Evolutionary conservation across 2,797 vertebrate species (phyloP).

Genomic region (Poeciliopsis paucimaculata): DNA sequence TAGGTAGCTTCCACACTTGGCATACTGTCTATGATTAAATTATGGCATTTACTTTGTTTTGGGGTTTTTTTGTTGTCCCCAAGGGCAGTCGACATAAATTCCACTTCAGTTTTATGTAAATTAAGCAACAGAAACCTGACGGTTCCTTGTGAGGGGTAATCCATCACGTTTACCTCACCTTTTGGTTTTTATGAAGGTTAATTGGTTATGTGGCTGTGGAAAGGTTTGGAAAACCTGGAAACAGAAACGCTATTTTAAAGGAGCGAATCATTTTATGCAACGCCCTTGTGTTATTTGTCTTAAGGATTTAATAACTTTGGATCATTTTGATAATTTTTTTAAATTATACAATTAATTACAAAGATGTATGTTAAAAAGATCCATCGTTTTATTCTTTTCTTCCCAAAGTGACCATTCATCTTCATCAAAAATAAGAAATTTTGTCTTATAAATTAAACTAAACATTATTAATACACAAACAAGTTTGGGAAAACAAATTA

Average conservation of each 20-base stretch:
- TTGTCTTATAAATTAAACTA: neutral
- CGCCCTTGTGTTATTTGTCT: neutral
- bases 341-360: neutral
- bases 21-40: conserved; percentile 18
- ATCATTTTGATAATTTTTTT: neutral
- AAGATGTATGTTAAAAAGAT: neutral
- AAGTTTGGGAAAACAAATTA: too few relatives aligned
- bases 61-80: conserved; percentile 38
- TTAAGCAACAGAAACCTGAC: conserved; percentile 36
- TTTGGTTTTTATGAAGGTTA: conserved; percentile 53
- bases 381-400: neutral
- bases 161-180: conserved; percentile 50
- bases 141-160: conserved; percentile 31
- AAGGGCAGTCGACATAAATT: conserved; percentile 38
- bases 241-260: neutral
- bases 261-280: neutral
- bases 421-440: neutral
- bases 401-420: neutral
- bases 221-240: neutral
- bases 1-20: neutral
- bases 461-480: too few relatives aligned
- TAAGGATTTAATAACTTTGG: neutral
- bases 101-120: conserved; percentile 26
- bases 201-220: conserved; percentile 10
- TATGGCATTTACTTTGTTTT: conserved; percentile 18